These are phyloP conservation scores for Pipistrellus pipistrellus DNA, from an alignment of 2,797 vertebrate genomes.

Conservation along the genomic window DNA sequence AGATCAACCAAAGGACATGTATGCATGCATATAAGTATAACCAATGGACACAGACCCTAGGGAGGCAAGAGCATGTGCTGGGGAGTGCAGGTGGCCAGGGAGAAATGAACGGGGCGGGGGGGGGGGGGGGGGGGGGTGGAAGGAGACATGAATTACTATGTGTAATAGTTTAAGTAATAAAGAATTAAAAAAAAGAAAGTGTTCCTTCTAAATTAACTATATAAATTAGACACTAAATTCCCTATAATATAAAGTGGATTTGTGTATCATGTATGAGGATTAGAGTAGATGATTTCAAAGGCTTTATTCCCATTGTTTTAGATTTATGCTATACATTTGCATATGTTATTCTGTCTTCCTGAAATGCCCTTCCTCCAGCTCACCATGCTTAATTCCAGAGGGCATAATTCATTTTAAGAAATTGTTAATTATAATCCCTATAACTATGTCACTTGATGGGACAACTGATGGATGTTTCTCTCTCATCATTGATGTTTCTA, in stretches of 20 bases:
- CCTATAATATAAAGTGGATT: not conserved
- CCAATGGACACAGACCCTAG: no score
- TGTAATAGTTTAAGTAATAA: no score
- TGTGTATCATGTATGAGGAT: not conserved
- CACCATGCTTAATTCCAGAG: not conserved
- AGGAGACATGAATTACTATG: no score
- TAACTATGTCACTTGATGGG: not conserved
- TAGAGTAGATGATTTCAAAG: not conserved
- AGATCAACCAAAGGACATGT: no score
- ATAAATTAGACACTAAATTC: not conserved
- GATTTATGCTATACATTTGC: not conserved
- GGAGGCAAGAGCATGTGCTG: no score
- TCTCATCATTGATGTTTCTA: no score
- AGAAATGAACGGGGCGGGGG: no score
- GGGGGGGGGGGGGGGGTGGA: no score
- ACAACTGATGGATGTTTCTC: not conserved
- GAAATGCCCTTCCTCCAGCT: not conserved
- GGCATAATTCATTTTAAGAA: not conserved
- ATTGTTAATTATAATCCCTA: not conserved
- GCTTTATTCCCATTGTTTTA: not conserved
- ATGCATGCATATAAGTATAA: no score
- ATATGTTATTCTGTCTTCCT: not conserved
- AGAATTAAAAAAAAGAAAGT: not conserved
- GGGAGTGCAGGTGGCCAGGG: no score
- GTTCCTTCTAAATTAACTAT: not conserved